Conservation (phyloP, 2,888 invertebrate species). For the Taenaris catops region DNA sequence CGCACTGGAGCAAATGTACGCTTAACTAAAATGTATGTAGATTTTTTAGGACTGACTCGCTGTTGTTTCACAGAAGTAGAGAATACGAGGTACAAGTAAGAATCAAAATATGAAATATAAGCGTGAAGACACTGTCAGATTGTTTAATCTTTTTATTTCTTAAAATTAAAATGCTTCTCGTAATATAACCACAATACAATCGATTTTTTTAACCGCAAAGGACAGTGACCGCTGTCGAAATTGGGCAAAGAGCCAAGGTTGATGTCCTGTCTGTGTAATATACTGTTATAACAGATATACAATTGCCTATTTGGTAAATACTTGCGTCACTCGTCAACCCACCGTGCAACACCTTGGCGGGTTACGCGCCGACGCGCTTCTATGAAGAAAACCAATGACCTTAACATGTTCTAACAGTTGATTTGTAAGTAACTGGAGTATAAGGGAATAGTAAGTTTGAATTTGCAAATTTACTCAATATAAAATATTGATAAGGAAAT, state of each 20-base stretch:
- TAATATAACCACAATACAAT: too few relatives aligned
- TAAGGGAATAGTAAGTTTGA: background rate
- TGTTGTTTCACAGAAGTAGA: too few relatives aligned
- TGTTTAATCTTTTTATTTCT: too few relatives aligned
- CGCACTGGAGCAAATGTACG: too few relatives aligned
- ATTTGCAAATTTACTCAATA: too few relatives aligned
- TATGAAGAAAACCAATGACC: constrained; percentile 6
- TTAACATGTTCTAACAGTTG: constrained; percentile 1
- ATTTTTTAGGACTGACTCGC: too few relatives aligned
- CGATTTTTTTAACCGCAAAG: constrained; percentile 15
- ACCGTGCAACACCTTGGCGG: constrained; percentile 12
- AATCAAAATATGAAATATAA: too few relatives aligned
- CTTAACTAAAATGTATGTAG: too few relatives aligned
- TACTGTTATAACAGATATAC: constrained; percentile 20
- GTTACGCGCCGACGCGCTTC: constrained; percentile 15
- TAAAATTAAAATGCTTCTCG: too few relatives aligned
- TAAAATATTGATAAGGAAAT: too few relatives aligned
- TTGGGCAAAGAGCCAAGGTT: constrained; percentile 20
- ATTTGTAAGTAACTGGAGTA: background rate
- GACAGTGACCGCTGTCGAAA: constrained; percentile 24
- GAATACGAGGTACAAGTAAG: too few relatives aligned
- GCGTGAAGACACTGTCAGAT: too few relatives aligned
- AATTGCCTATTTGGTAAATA: constrained; percentile 15
- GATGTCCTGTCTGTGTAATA: constrained; percentile 12
- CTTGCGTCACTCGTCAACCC: constrained; percentile 21